phyloP scores from a whole-genome alignment of 2,113 vertebrate species.

The Mustela lutreola region DNA sequence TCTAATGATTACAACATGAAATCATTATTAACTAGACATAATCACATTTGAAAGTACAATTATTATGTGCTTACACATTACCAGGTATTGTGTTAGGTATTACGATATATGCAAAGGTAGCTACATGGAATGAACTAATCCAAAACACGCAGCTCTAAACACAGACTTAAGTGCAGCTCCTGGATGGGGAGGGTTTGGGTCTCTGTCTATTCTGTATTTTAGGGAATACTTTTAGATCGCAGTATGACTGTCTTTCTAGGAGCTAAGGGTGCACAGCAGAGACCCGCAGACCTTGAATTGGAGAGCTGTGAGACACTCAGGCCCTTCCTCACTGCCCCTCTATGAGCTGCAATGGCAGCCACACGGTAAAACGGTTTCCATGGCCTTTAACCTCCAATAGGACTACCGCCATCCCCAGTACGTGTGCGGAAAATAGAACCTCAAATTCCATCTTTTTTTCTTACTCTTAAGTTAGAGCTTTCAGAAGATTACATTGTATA shows the following conservation, averaged over 20 bases:
- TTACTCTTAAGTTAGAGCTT: neutral
- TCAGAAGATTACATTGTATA: neutral
- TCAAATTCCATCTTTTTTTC: neutral
- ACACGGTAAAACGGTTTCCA: too few species aligned
- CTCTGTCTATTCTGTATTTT: neutral
- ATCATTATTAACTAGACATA: neutral
- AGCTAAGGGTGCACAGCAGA: neutral
- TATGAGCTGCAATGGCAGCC: neutral
- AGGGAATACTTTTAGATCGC: neutral
- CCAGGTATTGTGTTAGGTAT: neutral
- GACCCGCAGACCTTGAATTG: neutral
- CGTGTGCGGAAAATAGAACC: neutral
- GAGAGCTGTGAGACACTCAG: neutral
- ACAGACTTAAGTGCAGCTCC: neutral
- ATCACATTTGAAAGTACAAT: neutral
- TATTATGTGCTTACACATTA: neutral
- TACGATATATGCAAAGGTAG: neutral
- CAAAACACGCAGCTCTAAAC: neutral
- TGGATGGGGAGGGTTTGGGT: neutral
- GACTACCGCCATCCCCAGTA: neutral
- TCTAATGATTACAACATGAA: slow-evolving; percentile 7
- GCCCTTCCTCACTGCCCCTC: neutral
- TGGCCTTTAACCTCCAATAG: neutral
- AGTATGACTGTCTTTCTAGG: neutral
- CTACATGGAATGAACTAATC: neutral